Evolutionary conservation across 2,797 vertebrate species (phyloP).

Genomic region (Chiroxiphia lanceolata): DNA sequence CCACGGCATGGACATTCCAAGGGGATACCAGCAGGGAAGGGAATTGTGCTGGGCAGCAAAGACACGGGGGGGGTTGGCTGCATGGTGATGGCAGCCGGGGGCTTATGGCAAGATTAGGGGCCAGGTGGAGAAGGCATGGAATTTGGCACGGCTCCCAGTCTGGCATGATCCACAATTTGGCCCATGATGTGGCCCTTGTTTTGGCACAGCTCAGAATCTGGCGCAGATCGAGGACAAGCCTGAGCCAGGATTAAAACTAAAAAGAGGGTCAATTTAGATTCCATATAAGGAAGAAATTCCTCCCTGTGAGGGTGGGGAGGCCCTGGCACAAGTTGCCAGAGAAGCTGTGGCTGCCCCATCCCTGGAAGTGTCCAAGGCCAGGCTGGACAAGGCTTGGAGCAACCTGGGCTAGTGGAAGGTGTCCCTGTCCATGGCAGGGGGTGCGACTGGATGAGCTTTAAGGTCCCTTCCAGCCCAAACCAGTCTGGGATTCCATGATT

Average conservation of each 20-base stretch:
- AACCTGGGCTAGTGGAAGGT: accelerated
- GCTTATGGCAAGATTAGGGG: accelerated
- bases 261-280: not conserved
- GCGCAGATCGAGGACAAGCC: not conserved
- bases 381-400: accelerated
- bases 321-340: not conserved
- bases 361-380: not conserved
- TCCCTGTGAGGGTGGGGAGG: accelerated
- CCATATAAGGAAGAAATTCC: not conserved
- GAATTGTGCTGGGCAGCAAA: accelerated
- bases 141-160: not conserved
- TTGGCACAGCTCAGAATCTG: not conserved
- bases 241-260: not conserved
- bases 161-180: not conserved
- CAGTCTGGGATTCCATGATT: not conserved
- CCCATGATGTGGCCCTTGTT: not conserved
- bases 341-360: not conserved
- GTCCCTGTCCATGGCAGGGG: not conserved
- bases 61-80: accelerated
- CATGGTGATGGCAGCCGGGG: not conserved
- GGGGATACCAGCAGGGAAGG: not conserved
- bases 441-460: accelerated
- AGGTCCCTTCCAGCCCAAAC: not conserved
- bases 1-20: accelerated
- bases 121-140: accelerated